phyloP scores from a whole-genome alignment of 2,113 vertebrate species.

The Rallus limicola region DNA sequence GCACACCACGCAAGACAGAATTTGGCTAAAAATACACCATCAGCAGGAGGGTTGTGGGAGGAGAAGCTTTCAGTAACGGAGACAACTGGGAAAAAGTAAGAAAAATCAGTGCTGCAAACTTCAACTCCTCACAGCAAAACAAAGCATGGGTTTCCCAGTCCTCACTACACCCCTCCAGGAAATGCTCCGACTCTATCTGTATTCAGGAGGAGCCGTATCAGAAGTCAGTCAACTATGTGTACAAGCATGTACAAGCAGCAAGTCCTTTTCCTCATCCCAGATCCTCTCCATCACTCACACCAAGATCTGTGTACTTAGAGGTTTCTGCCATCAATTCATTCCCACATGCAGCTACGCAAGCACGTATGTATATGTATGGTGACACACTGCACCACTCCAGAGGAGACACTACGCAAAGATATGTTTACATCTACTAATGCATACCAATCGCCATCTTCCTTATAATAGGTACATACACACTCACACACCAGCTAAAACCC shows the following conservation, averaged over 20 bases:
- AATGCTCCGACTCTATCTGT: not conserved
- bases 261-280: not conserved
- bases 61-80: not conserved
- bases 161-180: not conserved
- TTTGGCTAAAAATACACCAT: not conserved
- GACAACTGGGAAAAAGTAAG: not conserved
- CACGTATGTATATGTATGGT: not conserved
- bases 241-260: not conserved
- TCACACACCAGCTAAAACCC: not conserved
- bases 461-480: not conserved
- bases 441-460: not conserved
- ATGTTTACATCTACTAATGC: too few species aligned
- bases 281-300: not conserved
- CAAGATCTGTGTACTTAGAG: not conserved
- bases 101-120: not conserved
- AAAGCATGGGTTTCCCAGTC: not conserved
- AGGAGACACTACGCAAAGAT: not conserved
- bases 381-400: accelerated
- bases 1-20: accelerated
- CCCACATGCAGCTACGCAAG: not conserved
- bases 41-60: not conserved
- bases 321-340: not conserved
- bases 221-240: not conserved
- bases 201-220: accelerated
- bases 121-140: not conserved